phyloP scores from a whole-genome alignment of 2,113 vertebrate genomes.

The Gobio gobio region DNA sequence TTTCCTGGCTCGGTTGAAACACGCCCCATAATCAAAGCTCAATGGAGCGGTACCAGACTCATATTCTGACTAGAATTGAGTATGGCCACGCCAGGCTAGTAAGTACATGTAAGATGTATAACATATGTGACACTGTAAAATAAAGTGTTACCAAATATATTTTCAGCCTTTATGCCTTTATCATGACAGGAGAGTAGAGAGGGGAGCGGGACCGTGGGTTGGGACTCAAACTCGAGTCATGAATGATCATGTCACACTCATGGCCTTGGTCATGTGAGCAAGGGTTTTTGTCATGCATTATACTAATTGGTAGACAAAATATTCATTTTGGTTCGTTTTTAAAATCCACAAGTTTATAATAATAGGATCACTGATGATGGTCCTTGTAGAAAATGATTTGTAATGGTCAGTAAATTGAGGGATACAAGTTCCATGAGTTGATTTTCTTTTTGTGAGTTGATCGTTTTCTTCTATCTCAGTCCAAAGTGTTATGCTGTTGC shows the following conservation, averaged over 20 bases:
- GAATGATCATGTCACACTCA: neutral
- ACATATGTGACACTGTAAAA: too few species aligned
- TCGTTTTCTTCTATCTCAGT: neutral
- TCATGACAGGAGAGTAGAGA: neutral
- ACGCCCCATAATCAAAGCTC: too few species aligned
- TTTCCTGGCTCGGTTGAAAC: too few species aligned
- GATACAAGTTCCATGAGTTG: neutral
- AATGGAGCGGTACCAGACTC: too few species aligned
- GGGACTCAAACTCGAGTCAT: neutral
- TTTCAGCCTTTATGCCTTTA: neutral
- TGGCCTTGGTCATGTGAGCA: neutral
- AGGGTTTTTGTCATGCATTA: neutral
- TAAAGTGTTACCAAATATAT: too few species aligned
- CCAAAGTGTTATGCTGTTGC: conserved; percentile 12
- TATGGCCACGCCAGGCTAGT: too few species aligned
- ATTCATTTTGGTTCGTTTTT: neutral
- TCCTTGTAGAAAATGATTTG: neutral
- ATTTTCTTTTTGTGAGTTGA: neutral
- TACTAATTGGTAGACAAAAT: neutral
- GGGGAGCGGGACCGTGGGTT: neutral
- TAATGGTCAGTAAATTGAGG: conserved; percentile 3
- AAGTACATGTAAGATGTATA: too few species aligned
- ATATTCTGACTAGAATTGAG: too few species aligned
- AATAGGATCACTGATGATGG: neutral
- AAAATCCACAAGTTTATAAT: neutral